phyloP scores from a whole-genome alignment of 2,888 invertebrate species.

The Dinocampus coccinellae region DNA sequence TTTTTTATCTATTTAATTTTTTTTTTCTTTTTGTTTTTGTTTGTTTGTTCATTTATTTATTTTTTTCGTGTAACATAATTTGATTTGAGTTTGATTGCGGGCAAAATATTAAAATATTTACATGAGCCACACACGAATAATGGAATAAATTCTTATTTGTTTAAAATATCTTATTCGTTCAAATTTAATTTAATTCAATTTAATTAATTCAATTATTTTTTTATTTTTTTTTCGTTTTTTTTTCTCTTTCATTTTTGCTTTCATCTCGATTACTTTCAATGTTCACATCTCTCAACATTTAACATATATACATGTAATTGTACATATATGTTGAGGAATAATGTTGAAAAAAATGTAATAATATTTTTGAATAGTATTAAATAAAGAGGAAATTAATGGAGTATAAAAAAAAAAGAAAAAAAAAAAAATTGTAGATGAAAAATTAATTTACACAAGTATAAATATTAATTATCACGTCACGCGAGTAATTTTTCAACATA shows the following conservation, averaged over 20 bases:
- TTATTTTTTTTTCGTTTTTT: constrained; percentile 1
- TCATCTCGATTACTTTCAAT: constrained; percentile 3
- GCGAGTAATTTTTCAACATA: constrained; percentile 29
- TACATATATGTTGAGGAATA: neutral
- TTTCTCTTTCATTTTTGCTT: neutral
- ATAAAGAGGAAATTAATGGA: too few relatives aligned
- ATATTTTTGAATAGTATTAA: constrained; percentile 3
- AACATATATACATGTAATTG: neutral
- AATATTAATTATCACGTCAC: constrained; percentile 8
- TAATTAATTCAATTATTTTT: constrained; percentile 1
- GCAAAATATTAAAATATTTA: neutral
- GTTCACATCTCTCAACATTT: neutral
- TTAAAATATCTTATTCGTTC: neutral
- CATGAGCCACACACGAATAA: neutral
- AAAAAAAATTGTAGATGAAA: neutral
- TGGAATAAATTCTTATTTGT: neutral
- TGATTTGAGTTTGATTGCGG: neutral
- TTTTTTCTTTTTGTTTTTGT: constrained; percentile 9
- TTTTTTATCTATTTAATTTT: constrained; percentile 8
- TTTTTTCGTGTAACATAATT: neutral
- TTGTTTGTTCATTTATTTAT: constrained; percentile 10
- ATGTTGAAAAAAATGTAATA: neutral
- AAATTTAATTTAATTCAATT: neutral
- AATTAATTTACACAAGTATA: constrained; percentile 19
- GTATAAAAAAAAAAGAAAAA: too few relatives aligned